Base-by-base conservation (phyloP, 2,888 invertebrate genomes). In the Drosophila melanosoma region DNA sequence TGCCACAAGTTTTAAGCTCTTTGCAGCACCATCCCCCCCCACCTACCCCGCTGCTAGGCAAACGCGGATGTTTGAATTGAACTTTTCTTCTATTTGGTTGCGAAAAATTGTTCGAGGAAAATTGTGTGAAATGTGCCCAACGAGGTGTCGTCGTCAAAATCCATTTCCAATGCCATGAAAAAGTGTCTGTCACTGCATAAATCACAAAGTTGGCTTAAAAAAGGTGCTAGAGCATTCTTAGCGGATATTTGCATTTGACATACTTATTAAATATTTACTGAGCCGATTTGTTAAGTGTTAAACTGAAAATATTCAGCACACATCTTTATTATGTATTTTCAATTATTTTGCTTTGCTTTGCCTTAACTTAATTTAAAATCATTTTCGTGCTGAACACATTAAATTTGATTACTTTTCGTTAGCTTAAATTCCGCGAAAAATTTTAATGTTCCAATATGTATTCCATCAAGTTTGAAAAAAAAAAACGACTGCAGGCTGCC, bases 1-100 rank as follows among this genome's bases (percentile, higher is more conserved):
- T 81, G 70, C 66, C 63, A 29, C 69, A 66, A 81, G 49, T 57
- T 66, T 51, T 60, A 68, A 60, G 64, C 76, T 65, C 58, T 58
- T n/a, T 64, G 42, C 52, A 66, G 57, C 57, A 60, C 49, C 57
- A 60, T 45, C 58, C 58, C 58, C 54, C 29, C 23, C 6, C 7
- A 1, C 17, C 35, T n/a, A 23, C 8, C 10, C 20, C n/a, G 12
- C 32, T 23, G 10, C 40, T 20, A 48, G 33, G 53, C 70, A 72
- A 72, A 72, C 70, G 87, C 87, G 85, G 89, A 85, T 89, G 85
- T 82, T 89, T 82, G 70, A 70, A 56, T 80, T 80, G 45, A 76
- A 58, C 52, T 72, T 76, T 74, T 79, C 68, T 69, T 81, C 68
- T 67, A 70, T 74, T 81, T 81, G 75, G 67, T 73, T 82, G 85